Percentiles rank a stretch among this genome's conserved stretches.
phyloP scores from a whole-genome alignment of 2,113 vertebrate genomes.

The Ovis aries region ARS-UI_Ramb_v3.0 NC_056056.1:11213001-11213500 shows the following conservation, averaged over 20 bases:
- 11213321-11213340: constrained; percentile 15
- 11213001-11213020: neutral
- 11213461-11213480: neutral
- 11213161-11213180: constrained; percentile 15
- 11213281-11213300: constrained; percentile 30
- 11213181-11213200: constrained; percentile 4
- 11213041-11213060: neutral
- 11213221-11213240: constrained; percentile 15
- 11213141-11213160: neutral
- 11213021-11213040: neutral
- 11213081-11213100: constrained; percentile 30
- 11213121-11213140: neutral
- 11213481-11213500: neutral
- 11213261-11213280: neutral
- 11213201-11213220: constrained; percentile 20
- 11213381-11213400: constrained; percentile 3
- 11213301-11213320: constrained; percentile 25
- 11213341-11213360: neutral
- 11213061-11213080: neutral
- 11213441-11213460: neutral
- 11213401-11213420: neutral
- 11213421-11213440: neutral
- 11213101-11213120: constrained; percentile 18
- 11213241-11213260: neutral
- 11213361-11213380: constrained; percentile 26